A percentile compares a stretch with the other conserved stretches of the same genome.
These are phyloP conservation scores for Dinomys branickii DNA, from an alignment of 2,113 vertebrate genomes.

Conservation along the genomic window DNA sequence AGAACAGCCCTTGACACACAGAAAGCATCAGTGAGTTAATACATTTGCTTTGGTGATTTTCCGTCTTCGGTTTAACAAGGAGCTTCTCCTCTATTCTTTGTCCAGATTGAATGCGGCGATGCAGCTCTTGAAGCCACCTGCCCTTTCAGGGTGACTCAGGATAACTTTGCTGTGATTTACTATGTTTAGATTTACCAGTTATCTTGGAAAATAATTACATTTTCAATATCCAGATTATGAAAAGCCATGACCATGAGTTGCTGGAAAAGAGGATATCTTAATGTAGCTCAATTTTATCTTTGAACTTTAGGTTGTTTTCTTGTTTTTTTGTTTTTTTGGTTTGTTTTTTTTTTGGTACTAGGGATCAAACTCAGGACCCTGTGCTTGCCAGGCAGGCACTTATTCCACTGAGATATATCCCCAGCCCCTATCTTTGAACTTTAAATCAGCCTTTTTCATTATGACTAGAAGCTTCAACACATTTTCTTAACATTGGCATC, in stretches of 20 bases:
- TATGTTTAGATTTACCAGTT: not conserved
- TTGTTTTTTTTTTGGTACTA: no score
- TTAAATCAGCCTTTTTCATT: not conserved
- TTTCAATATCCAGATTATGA: not conserved
- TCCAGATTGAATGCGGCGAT: not conserved
- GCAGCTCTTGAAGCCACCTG: fast-evolving
- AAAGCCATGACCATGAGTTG: not conserved
- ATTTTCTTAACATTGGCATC: not conserved
- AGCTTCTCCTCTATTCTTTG: not conserved
- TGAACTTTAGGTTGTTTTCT: no score
- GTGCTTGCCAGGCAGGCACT: no score
- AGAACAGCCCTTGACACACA: not conserved
- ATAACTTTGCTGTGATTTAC: not conserved
- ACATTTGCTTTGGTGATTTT: not conserved
- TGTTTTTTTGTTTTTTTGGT: no score
- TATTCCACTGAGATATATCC: no score
- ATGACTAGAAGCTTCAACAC: not conserved
- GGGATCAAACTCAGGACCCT: no score
- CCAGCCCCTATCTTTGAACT: not conserved
- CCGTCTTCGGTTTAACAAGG: not conserved
- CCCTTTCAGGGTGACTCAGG: not conserved
- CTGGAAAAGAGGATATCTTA: not conserved
- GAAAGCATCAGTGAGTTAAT: not conserved
- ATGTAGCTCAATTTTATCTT: not conserved
- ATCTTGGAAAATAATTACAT: not conserved